A percentile compares a stretch with the other conserved stretches of the same genome.
Conservation (phyloP, 2,797 vertebrate genomes). For the Sebastolobus alascanus region DNA sequence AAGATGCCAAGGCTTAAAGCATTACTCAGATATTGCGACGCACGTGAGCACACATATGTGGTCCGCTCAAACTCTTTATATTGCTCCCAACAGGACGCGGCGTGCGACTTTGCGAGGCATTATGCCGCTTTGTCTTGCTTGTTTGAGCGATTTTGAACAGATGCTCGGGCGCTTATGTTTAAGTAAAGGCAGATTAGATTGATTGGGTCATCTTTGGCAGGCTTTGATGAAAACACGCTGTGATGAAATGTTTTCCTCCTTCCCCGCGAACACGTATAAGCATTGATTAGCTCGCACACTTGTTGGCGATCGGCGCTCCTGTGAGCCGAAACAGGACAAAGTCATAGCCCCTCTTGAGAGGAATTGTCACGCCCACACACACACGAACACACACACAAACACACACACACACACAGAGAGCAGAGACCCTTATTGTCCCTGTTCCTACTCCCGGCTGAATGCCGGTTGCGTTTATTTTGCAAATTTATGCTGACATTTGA, state of each 20-base stretch:
- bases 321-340: conserved; percentile 56
- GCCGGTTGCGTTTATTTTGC: conserved; percentile 86
- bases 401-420: conserved; percentile 50
- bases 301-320: conserved; percentile 54
- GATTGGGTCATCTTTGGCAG: conserved; percentile 62
- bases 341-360: conserved; percentile 52
- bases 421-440: conserved; percentile 77
- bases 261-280: conserved; percentile 23
- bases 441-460: conserved; percentile 81
- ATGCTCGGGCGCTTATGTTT: conserved; percentile 58
- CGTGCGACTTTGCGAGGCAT: conserved; percentile 42
- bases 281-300: conserved; percentile 60
- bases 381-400: conserved; percentile 33
- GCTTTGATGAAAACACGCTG: conserved; percentile 59
- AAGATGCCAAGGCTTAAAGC: conserved; percentile 73
- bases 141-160: conserved; percentile 64
- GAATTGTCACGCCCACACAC: conserved; percentile 54
- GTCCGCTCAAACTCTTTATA: conserved; percentile 20
- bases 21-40: conserved; percentile 58
- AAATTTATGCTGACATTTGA: conserved; percentile 91
- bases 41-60: conserved; percentile 42
- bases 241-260: conserved; percentile 32
- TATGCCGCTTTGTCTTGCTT: conserved; percentile 56
- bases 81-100: conserved; percentile 28
- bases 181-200: conserved; percentile 67